Conservation (phyloP, 2,888 invertebrate species). For the Zeuzera pyrina region DNA sequence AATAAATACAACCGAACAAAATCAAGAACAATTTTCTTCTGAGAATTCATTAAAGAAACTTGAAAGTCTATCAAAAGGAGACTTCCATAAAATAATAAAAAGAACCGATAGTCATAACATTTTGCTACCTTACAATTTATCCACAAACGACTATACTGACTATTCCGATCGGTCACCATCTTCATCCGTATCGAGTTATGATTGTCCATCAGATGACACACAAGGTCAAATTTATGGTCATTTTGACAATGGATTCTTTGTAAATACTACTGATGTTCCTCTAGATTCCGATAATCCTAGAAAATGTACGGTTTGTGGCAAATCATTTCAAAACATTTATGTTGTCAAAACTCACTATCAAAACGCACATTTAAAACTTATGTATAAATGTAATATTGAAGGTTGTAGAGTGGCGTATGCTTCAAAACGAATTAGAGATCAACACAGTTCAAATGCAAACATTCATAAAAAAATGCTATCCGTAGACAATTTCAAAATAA, state of each 20-base stretch:
- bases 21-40: slow-evolving; percentile 50
- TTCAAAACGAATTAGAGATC: slow-evolving; percentile 92
- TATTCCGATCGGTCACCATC: slow-evolving; percentile 70
- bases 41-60: slow-evolving; percentile 83
- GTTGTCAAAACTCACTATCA: slow-evolving; percentile 96
- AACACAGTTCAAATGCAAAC: slow-evolving; percentile 93
- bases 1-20: too few species aligned
- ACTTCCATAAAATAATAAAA: slow-evolving; percentile 71
- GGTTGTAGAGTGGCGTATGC: slow-evolving; percentile 97
- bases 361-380: slow-evolving; percentile 94
- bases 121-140: slow-evolving; percentile 46
- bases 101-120: slow-evolving; percentile 35
- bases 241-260: slow-evolving; percentile 82
- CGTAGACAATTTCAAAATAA: slow-evolving; percentile 69
- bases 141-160: slow-evolving; percentile 49
- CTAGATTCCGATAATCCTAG: slow-evolving; percentile 93
- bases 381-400: slow-evolving; percentile 95
- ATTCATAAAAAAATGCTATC: slow-evolving; percentile 91
- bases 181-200: slow-evolving; percentile 74
- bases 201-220: slow-evolving; percentile 73
- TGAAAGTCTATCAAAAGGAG: slow-evolving; percentile 85
- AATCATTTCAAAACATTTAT: slow-evolving; percentile 94
- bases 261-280: slow-evolving; percentile 85
- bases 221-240: slow-evolving; percentile 79
- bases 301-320: slow-evolving; percentile 92